Evolutionary conservation across 2,113 vertebrate species (phyloP).

Genomic region (Calidris pugnax): DNA sequence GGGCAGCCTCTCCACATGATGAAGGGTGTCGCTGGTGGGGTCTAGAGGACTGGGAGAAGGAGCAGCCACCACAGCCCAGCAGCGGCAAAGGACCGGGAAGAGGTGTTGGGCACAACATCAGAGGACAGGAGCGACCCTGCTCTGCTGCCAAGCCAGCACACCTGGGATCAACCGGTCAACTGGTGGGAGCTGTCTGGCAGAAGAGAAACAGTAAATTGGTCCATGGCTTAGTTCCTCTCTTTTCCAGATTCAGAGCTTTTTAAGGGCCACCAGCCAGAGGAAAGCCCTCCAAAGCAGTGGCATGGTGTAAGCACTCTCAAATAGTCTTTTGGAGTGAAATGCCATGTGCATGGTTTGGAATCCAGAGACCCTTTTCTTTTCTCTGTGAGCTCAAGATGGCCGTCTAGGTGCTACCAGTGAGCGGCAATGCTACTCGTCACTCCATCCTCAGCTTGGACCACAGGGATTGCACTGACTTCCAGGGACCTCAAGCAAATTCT

Average conservation of each 20-base stretch:
- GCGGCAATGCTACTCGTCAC: neutral
- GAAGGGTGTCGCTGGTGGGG: accelerated
- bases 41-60: neutral
- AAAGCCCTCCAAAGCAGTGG: neutral
- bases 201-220: neutral
- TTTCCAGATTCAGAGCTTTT: neutral
- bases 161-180: accelerated
- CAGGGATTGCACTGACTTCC: neutral
- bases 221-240: accelerated
- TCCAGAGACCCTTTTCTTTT: neutral
- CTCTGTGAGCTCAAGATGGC: neutral
- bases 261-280: neutral
- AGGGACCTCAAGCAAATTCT: neutral
- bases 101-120: neutral
- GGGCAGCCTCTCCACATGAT: neutral
- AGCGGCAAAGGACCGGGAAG: accelerated
- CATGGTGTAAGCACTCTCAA: neutral
- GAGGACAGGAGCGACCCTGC: neutral
- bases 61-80: accelerated
- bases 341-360: neutral
- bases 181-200: neutral
- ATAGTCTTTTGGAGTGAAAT: neutral
- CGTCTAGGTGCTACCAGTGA: neutral
- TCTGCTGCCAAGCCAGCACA: accelerated
- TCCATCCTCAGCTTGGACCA: neutral